Percentiles rank a stretch among this genome's conserved stretches.
Conservation (phyloP, 2,888 invertebrate species). For the Drosophila birchii region DNA sequence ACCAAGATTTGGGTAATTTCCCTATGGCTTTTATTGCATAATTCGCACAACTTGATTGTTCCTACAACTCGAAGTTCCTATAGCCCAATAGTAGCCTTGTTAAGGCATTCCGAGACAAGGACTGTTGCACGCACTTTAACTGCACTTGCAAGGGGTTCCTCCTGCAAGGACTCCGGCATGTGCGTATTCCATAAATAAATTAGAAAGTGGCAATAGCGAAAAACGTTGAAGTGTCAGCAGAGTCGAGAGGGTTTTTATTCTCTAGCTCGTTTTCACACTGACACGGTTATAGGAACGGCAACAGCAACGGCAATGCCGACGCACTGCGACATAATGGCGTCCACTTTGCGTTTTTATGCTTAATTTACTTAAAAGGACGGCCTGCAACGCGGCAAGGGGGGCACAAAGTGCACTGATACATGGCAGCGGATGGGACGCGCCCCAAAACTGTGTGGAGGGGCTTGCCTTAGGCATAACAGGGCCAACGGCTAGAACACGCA, state of each 20-base stretch:
- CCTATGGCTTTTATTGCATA: conserved; percentile 44
- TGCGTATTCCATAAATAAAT: conserved; percentile 74
- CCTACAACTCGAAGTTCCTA: conserved; percentile 4
- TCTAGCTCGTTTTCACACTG: conserved; percentile 33
- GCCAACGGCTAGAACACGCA: conserved; percentile 54
- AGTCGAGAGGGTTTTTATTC: conserved; percentile 31
- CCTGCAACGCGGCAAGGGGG: conserved; percentile 35
- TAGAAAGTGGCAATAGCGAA: conserved; percentile 72
- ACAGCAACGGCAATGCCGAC: conserved; percentile 45
- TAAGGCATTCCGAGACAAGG: conserved; percentile 57
- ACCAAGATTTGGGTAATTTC: conserved; percentile 7
- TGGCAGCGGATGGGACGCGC: conserved; percentile 31
- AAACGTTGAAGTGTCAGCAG: conserved; percentile 57
- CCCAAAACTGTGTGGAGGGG: conserved; percentile 48
- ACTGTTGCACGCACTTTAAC: conserved; percentile 75
- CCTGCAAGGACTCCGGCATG: conserved; percentile 18
- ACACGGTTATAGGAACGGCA: background rate
- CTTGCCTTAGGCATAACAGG: conserved; percentile 52
- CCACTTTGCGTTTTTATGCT: conserved; percentile 82
- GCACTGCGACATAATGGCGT: conserved; percentile 82
- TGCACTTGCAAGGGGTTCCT: conserved; percentile 50
- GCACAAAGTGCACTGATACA: conserved; percentile 41
- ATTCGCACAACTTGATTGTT: conserved; percentile 24
- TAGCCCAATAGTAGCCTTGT: conserved; percentile 50
- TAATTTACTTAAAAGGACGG: conserved; percentile 82